Evolutionary conservation across 1,140 invertebrate genomes (phyloP), one percentile per base, ranked within the genome.

Genomic region (Drosophila bocki): DNA sequence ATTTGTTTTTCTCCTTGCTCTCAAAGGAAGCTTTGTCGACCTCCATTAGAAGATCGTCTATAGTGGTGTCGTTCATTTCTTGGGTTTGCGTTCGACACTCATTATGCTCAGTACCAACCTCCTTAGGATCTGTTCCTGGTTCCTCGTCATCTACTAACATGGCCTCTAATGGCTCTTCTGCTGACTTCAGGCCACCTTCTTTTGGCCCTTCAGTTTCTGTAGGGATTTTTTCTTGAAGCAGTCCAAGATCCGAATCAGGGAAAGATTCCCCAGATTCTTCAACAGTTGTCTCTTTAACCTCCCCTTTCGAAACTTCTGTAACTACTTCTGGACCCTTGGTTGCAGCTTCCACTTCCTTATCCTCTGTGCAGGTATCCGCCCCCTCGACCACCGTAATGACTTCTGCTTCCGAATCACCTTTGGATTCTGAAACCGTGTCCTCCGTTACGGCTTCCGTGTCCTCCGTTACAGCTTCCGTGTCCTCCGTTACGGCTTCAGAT

Each of bases 21-120:
- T 54, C 32, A 0, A 6, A 12, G 6, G n/a, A 11, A 9, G 54
- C 41, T 7, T 44, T 17, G 13, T n/a, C 57, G 9, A 17, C 47
- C 13, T 77, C 51, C 19, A 47, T 9, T 5, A 41, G n/a, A 8
- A 54, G 37, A 6, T 71, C 42, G 29, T 74, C 80, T 26, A 41
- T 32, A 4, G 22, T 37, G 17, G 48, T 51, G 8, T 71, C 57
- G 3, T 47, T 60, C 11, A 48, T 44, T 53, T 80, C 61, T 15
- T 83, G 26, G 3, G 63, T 33, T 48, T 33, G 9, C 8, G 51
- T 63, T 48, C 7, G 37, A 7, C 7, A 7, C 12, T 45, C 15
- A n/a, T 11, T 4, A 5, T 58, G 37, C 5, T 12, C 29, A 3
- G 35, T 29, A 33, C 1, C 17, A 5, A 4, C 8, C n/a, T 29